These are phyloP conservation scores for Trididemnum miniatum DNA, from an alignment of 23 tunicate species.

Conservation along the genomic window DNA sequence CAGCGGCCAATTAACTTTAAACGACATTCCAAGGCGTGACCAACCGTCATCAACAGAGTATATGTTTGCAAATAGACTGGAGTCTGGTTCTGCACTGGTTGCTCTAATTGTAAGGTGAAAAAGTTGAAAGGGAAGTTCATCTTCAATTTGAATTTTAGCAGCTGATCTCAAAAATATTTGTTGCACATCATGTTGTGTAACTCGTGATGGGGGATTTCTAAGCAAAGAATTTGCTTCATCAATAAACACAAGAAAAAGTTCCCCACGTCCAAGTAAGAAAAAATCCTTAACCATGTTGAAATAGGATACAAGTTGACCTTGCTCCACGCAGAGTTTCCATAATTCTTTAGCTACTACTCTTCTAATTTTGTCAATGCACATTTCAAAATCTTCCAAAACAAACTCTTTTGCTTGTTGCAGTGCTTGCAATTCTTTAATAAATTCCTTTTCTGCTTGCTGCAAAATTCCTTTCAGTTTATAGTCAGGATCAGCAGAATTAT, in stretches of 20 bases:
- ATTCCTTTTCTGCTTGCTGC: constrained; percentile 58
- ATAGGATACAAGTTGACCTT: constrained; percentile 69
- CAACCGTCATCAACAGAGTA: constrained; percentile 67
- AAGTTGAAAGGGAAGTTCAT: constrained; percentile 62
- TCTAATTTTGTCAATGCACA: constrained; percentile 71
- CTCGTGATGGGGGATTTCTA: constrained; percentile 65
- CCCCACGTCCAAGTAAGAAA: constrained; percentile 84
- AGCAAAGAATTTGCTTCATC: constrained; percentile 74
- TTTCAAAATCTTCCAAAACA: constrained; percentile 66
- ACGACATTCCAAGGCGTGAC: constrained; percentile 74
- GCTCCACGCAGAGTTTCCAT: constrained; percentile 86
- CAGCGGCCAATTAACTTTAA: constrained; percentile 90
- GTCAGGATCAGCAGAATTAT: neutral
- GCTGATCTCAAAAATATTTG: constrained; percentile 87
- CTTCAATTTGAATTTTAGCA: constrained; percentile 73
- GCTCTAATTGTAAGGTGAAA: constrained; percentile 48
- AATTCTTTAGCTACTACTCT: constrained; percentile 75
- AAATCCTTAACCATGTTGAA: constrained; percentile 82
- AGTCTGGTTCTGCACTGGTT: neutral
- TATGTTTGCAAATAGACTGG: constrained; percentile 29
- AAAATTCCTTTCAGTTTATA: constrained; percentile 47
- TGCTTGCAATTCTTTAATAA: constrained; percentile 38
- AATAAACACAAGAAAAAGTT: constrained; percentile 71
- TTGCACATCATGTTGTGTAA: constrained; percentile 85
- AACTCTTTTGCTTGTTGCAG: constrained; percentile 69